Conservation (phyloP, 2,888 invertebrate genomes). For the Xestobium rufovillosum region DNA sequence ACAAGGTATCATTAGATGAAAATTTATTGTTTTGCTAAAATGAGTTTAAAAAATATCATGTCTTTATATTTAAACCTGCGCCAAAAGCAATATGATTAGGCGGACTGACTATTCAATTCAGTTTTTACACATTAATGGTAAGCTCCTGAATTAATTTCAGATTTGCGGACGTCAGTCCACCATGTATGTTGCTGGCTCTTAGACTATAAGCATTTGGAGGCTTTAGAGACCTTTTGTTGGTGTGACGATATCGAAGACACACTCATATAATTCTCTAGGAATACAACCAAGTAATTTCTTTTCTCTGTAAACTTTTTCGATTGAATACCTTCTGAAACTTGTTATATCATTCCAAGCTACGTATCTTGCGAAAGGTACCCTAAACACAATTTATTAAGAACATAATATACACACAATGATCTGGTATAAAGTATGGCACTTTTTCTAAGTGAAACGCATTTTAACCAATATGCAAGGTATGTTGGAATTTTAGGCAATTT, state of each 20-base stretch:
- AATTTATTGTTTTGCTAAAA: no score
- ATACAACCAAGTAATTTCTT: slow-evolving; percentile 73
- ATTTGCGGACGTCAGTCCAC: no score
- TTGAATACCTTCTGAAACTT: slow-evolving; percentile 73
- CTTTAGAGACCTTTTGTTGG: slow-evolving; percentile 56
- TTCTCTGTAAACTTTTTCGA: slow-evolving; percentile 81
- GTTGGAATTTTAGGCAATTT: slow-evolving; percentile 4
- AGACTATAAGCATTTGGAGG: background rate
- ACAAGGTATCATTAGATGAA: no score
- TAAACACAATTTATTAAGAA: slow-evolving; percentile 24
- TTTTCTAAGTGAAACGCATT: background rate
- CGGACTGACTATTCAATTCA: no score
- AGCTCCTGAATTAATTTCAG: no score
- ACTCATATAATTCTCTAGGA: slow-evolving; percentile 83
- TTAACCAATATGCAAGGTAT: background rate
- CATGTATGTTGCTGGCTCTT: background rate
- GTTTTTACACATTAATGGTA: no score
- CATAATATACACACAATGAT: background rate
- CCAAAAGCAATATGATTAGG: no score
- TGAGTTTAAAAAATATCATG: no score
- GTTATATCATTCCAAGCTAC: slow-evolving; percentile 73
- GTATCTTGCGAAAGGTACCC: slow-evolving; percentile 72
- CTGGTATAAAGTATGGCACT: background rate
- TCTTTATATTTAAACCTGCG: no score
- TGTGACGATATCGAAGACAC: slow-evolving; percentile 88